phyloP scores from a whole-genome alignment of 2,797 vertebrate species.

The Rhinophrynus dorsalis region DNA sequence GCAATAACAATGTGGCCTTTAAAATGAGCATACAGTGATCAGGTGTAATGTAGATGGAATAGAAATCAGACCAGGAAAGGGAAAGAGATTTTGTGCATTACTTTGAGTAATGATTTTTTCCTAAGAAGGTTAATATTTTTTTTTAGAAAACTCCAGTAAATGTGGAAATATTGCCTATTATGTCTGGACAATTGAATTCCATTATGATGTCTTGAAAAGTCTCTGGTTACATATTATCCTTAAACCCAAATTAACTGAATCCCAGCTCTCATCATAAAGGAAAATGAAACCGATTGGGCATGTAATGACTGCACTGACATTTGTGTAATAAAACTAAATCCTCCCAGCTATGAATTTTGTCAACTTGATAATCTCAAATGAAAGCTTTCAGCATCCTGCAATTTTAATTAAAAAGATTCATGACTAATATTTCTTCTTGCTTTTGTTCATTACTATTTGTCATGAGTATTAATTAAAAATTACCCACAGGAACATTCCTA shows the following conservation, averaged over 20 bases:
- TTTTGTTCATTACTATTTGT: background rate
- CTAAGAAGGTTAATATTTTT: background rate
- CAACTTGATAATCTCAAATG: constrained; percentile 27
- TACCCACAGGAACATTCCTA: too few relatives aligned
- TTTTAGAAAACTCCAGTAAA: constrained; percentile 21
- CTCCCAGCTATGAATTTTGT: constrained; percentile 17
- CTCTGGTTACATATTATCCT: constrained; percentile 46
- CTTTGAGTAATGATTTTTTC: background rate
- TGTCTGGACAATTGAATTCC: constrained; percentile 45
- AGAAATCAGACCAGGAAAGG: background rate
- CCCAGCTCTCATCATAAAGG: constrained; percentile 41
- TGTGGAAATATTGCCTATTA: constrained; percentile 48
- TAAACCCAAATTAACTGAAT: constrained; percentile 47
- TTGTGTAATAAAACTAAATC: constrained; percentile 45
- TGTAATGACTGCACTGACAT: constrained; percentile 47
- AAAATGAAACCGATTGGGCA: constrained; percentile 47
- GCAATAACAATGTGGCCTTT: too few relatives aligned
- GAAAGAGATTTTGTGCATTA: background rate
- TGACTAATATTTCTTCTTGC: constrained; percentile 6
- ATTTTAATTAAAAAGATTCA: constrained; percentile 32
- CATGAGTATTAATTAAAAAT: constrained; percentile 5
- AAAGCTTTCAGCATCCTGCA: background rate
- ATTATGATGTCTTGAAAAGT: constrained; percentile 45
- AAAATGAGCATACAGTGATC: too few relatives aligned
- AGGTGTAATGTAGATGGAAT: too few relatives aligned